phyloP scores from a whole-genome alignment of 2,888 invertebrate genomes.

The Acleris holmiana region DNA sequence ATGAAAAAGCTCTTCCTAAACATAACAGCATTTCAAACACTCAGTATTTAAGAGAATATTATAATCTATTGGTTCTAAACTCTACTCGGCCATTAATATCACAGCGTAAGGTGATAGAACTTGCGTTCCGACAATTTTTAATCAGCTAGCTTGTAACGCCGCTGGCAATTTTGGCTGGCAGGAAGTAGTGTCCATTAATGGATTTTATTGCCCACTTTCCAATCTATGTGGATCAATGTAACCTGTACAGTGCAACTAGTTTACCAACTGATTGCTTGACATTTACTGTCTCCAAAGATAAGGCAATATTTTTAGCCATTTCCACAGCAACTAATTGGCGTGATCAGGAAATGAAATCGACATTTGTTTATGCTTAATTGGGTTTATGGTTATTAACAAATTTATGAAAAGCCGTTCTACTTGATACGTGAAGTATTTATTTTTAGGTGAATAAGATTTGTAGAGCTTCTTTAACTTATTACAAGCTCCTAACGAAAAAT shows the following conservation, averaged over 20 bases:
- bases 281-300: constrained; percentile 32
- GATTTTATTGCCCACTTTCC: constrained; percentile 37
- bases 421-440: not conserved
- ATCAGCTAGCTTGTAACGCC: constrained; percentile 25
- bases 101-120: constrained; percentile 24
- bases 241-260: constrained; percentile 36
- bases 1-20: not conserved
- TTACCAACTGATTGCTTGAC: constrained; percentile 30
- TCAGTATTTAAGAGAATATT: no score
- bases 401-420: constrained; percentile 11
- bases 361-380: constrained; percentile 32
- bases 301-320: constrained; percentile 31
- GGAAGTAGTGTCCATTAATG: constrained; percentile 37
- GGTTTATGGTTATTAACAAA: constrained; percentile 25
- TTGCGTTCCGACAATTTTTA: constrained; percentile 32
- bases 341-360: constrained; percentile 35
- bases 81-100: constrained; percentile 1
- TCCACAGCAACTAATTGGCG: constrained; percentile 30
- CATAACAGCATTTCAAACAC: not conserved
- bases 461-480: no score
- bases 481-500: no score
- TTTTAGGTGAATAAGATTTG: not conserved
- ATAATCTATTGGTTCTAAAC: not conserved
- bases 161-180: constrained; percentile 32
- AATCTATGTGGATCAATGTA: constrained; percentile 35